Base-by-base conservation (phyloP, 1,140 invertebrate species). In the Drosophila sucinea region DNA sequence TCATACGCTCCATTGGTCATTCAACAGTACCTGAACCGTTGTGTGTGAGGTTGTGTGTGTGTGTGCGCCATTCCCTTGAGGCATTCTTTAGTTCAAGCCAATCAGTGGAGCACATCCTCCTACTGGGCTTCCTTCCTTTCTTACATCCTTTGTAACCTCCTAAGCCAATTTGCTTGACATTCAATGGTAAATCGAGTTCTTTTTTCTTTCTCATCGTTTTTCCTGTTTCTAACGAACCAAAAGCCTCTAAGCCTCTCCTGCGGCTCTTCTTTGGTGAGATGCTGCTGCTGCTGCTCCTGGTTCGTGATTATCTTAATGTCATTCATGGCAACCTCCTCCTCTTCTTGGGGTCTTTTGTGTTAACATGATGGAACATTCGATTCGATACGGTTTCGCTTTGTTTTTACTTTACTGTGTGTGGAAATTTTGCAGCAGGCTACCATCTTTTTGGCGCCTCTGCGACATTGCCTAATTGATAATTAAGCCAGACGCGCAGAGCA, bases 1-100 rank as follows among this genome's bases (percentile, higher is more conserved):
- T 85, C 78, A 81, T 85, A 85, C 81, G 81, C 81, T 78, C 60
- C 81, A 78, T 85, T 85, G 81, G 73, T 61, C 81, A 78, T 27
- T 27, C 8, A 51, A 51, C 44, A 27, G 44, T 51, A 51, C 44
- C 23, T 27, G 44, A 51, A 51, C 23, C 8, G 23, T 8, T 47
- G 3, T 11, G 32, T 32, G 44, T 38, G 33, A 27, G 41, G 5
- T 23, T 51, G 2, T 51, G 7, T 27, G 23, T 51, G 23, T 51
- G 44, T 27, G 17, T 3, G 17, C 2, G 1, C 8, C 10, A 27
- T 27, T 27, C 23, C 44, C 44, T 27, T 27, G 44, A 51, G 44
- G 23, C 44, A 27, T 51, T 51, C 44, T 51, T 27, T 27, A 51
- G 5, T 51, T 51, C 44, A 51, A 51, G 44, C 44, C 44, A 51